Evolutionary conservation across 2,888 invertebrate genomes (phyloP).

Genomic region (Dryobota labecula): DNA sequence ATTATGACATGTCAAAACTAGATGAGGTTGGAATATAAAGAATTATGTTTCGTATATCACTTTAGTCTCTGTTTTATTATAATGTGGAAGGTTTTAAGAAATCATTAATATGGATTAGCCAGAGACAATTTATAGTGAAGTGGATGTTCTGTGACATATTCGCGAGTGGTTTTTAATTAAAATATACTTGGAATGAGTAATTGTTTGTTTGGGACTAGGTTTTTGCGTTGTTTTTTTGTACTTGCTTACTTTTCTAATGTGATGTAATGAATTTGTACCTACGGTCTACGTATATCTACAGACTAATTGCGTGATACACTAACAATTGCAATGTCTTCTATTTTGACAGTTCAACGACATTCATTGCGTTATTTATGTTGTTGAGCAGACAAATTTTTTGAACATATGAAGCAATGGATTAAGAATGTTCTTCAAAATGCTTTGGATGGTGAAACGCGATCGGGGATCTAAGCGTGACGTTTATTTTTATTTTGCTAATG

Average conservation of each 20-base stretch:
- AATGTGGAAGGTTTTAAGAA: slow-evolving; percentile 70
- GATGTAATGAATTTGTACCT: not conserved
- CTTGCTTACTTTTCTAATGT: not conserved
- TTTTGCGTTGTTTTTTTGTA: not conserved
- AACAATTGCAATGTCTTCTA: not conserved
- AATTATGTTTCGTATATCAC: slow-evolving; percentile 13
- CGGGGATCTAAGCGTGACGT: no score
- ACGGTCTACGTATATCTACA: not conserved
- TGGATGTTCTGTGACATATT: slow-evolving; percentile 70
- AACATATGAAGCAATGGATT: no score
- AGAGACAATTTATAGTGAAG: slow-evolving; percentile 68
- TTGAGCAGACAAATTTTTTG: no score
- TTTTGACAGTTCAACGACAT: no score
- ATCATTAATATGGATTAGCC: slow-evolving; percentile 80
- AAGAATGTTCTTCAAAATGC: no score
- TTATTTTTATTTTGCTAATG: no score
- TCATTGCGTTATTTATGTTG: no score
- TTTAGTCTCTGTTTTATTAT: slow-evolving; percentile 25
- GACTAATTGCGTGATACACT: not conserved
- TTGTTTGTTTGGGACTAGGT: slow-evolving; percentile 57
- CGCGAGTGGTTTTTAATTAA: slow-evolving; percentile 71
- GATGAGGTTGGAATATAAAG: no score
- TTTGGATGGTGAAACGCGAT: no score
- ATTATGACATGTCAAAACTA: no score
- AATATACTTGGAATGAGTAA: slow-evolving; percentile 67